Percentiles rank a stretch among this genome's conserved stretches.
These are phyloP conservation scores for Phalacrocorax carbo DNA, from an alignment of 2,113 vertebrate genomes.

Conservation along the genomic window DNA sequence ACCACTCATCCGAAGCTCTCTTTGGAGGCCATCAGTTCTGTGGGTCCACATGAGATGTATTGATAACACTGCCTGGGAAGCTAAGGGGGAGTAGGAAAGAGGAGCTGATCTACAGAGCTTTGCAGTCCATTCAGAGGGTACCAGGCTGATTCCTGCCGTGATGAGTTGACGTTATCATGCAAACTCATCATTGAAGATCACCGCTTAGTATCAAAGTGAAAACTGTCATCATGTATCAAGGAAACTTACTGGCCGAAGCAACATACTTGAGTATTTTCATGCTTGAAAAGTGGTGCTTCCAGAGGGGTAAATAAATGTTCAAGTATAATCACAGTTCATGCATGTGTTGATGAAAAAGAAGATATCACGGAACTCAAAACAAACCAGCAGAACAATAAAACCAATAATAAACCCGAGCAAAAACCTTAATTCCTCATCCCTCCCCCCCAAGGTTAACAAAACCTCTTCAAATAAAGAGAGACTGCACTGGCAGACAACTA, in stretches of 20 bases:
- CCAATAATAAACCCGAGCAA: not conserved
- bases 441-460: not conserved
- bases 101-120: not conserved
- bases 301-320: not conserved
- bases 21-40: not conserved
- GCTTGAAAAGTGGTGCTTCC: not conserved
- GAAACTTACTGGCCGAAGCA: not conserved
- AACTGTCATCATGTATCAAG: not conserved
- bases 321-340: not conserved
- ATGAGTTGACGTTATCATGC: accelerated
- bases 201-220: not conserved
- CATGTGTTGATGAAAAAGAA: not conserved
- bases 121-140: not conserved
- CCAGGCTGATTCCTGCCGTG: not conserved
- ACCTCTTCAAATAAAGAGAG: constrained; percentile 9
- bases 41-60: not conserved
- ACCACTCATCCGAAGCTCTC: not conserved
- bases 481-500: not conserved
- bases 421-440: not conserved
- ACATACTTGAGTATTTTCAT: not conserved
- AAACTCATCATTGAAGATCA: not conserved
- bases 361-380: not conserved
- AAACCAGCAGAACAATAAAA: not conserved
- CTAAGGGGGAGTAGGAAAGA: not conserved
- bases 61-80: not conserved